phyloP scores from a whole-genome alignment of 2,113 vertebrate genomes.

The Myanophis thanlyinensis region DNA sequence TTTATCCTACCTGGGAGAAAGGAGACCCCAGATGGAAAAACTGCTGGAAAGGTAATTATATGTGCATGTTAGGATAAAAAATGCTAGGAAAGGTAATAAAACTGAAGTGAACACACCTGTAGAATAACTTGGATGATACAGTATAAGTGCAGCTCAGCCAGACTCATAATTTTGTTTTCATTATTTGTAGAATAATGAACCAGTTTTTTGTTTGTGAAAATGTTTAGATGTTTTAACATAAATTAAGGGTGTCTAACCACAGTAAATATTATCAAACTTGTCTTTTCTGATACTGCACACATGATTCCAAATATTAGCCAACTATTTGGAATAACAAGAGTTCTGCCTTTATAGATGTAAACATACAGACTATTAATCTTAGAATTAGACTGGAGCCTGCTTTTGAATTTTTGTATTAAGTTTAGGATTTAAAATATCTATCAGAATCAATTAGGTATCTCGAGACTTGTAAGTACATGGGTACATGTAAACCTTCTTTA shows the following conservation, averaged over 20 bases:
- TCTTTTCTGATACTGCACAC: not conserved
- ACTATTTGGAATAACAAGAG: not conserved
- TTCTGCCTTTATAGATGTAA: not conserved
- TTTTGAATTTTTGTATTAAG: not conserved
- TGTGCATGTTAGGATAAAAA: not conserved
- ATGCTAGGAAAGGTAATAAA: not conserved
- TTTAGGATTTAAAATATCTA: not conserved
- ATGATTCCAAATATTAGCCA: not conserved
- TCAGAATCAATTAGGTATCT: not conserved
- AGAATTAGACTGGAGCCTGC: not conserved
- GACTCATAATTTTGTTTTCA: not conserved
- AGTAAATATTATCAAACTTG: not conserved
- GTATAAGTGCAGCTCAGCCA: not conserved
- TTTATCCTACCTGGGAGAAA: conserved; percentile 81
- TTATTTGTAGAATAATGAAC: not conserved
- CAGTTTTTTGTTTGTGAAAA: not conserved
- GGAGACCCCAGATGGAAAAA: conserved; percentile 71
- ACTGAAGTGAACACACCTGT: not conserved
- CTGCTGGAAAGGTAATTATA: conserved; percentile 73
- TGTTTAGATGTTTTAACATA: not conserved
- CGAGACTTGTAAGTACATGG: not conserved
- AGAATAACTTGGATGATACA: not conserved
- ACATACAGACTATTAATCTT: not conserved
- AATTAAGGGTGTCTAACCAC: not conserved
- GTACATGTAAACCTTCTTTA: not conserved